Conservation (phyloP, 2,888 invertebrate species). For the Amiota minor region DNA sequence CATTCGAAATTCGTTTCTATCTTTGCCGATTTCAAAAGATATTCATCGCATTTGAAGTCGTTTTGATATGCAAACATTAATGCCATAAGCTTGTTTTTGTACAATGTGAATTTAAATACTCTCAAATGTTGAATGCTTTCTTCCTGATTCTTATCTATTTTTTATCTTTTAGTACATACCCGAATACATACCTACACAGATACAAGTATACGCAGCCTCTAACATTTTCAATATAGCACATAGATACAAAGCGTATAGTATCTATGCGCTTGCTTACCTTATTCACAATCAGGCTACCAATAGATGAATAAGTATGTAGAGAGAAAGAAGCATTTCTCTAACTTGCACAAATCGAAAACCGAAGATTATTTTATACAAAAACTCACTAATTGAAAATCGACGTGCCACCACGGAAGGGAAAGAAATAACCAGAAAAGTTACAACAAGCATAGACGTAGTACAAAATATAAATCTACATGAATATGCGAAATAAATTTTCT, state of each 20-base stretch:
- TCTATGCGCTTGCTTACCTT: no score
- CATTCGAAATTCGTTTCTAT: background rate
- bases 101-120: constrained; percentile 23
- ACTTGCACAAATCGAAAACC: background rate
- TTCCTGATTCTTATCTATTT: background rate
- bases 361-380: constrained; percentile 12
- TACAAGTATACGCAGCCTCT: no score
- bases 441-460: background rate
- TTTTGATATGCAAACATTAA: constrained; percentile 27
- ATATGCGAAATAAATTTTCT: no score
- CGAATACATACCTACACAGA: background rate
- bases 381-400: constrained; percentile 14
- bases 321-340: background rate
- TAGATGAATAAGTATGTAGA: no score
- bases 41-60: constrained; percentile 13
- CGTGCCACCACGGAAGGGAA: background rate
- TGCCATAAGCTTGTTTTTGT: constrained; percentile 26
- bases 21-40: constrained; percentile 5
- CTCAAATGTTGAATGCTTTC: constrained; percentile 10
- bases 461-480: background rate
- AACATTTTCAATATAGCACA: no score
- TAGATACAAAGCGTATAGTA: no score
- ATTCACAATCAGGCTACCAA: no score
- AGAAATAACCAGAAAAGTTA: background rate
- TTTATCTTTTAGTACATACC: background rate